Evolutionary conservation across 2,797 vertebrate species (phyloP), one percentile per base, ranked within the genome.

Genomic region (Harpagifer antarcticus): DNA sequence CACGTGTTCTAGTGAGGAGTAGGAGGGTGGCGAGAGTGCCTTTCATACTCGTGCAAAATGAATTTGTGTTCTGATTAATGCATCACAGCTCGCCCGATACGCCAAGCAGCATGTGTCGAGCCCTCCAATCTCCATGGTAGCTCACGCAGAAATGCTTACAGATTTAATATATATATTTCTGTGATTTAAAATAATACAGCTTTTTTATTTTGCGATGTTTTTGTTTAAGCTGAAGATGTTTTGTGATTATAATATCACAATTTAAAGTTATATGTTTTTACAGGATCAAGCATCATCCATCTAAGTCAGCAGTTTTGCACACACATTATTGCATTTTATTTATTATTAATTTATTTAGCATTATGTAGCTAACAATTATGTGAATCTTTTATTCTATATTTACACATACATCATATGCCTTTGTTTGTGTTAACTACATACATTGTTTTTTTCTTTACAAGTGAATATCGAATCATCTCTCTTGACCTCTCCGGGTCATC

Each of bases 21-120:
- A 70, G 90, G 89, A 89, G 82, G 85, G 72, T 82, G 82, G 68
- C 27, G 27, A 68, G 74, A 84, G 72, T 64, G 76, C 65, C 55
- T 82, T 83, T 86, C 76, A 75, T 86, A 73, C 76, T 74, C 57
- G 56, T 74, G 85, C 71, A 76, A 78, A 82, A 76, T 63, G 17
- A 82, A 82, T 86, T 78, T 81, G 67, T 72, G 78, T 58, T 72
- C 60, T 69, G 54, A 84, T 88, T 67, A 82, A 84, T 83, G 70
- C 71, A 74, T 83, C 74, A 68, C 76, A 72, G 64, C 80, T 80
- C 58, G 8, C 68, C 70, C 53, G 60, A 76, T 77, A 40, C 23
- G 42, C 80, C 71, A 81, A 74, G 78, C 74, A 78, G 72, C 75
- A 68, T 82, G 84, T 83, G 88, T 74, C 63, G 62, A 75, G 45